Conservation (phyloP, 2,888 invertebrate genomes). For the Kryphioiulus occultus region DNA sequence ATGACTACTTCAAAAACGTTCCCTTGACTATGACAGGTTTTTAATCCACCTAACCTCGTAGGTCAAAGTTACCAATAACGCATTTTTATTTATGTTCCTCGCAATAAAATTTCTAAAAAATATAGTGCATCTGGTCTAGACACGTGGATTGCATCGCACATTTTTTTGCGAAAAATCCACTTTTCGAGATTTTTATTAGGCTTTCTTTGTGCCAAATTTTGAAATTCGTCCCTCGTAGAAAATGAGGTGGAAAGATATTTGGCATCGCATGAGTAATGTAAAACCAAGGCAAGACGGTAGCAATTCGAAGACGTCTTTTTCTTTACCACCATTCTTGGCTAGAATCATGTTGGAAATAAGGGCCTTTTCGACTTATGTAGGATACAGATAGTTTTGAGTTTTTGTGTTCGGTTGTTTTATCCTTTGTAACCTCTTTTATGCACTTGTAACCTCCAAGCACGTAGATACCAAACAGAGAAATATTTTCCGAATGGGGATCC, state of each 20-base stretch:
- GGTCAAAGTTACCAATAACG: background rate
- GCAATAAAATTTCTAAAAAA: background rate
- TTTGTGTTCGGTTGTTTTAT: conserved; percentile 29
- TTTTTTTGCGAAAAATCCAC: background rate
- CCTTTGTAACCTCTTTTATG: conserved; percentile 31
- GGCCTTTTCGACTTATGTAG: conserved; percentile 26
- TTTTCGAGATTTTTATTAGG: background rate
- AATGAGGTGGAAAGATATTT: conserved; percentile 31
- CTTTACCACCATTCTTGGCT: conserved; percentile 25
- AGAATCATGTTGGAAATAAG: background rate
- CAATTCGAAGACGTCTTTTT: background rate
- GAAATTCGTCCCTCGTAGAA: conserved; percentile 31
- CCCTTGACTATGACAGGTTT: background rate
- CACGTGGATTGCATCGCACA: background rate
- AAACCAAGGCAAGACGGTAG: background rate
- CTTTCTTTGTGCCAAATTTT: background rate
- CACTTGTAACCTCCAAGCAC: conserved; percentile 28
- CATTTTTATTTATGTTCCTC: background rate
- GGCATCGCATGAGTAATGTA: conserved; percentile 31
- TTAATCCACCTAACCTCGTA: background rate
- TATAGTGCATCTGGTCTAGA: background rate
- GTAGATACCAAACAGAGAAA: conserved; percentile 28
- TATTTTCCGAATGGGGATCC: conserved; percentile 20
- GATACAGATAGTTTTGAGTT: conserved; percentile 28
- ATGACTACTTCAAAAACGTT: no score